Evolutionary conservation across 2,888 invertebrate genomes (phyloP).

Genomic region (Lasioglossum lativentre): DNA sequence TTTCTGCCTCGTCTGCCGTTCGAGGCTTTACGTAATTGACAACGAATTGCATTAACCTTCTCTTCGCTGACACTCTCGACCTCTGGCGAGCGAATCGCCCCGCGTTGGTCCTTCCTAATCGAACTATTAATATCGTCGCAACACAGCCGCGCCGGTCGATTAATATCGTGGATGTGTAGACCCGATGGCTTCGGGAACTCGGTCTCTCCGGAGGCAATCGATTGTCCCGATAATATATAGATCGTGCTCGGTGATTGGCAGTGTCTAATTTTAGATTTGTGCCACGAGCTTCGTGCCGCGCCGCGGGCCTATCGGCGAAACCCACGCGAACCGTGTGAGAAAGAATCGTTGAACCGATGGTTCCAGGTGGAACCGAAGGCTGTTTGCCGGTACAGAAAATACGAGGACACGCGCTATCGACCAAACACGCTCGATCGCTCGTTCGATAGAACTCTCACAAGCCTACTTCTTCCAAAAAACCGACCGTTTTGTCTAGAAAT

Average conservation of each 20-base stretch:
- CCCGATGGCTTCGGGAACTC: slow-evolving; percentile 14
- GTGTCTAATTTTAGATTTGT: slow-evolving; percentile 47
- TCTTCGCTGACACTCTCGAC: not conserved
- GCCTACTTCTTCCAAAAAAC: no score
- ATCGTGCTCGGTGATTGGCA: slow-evolving; percentile 43
- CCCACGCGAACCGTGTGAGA: not conserved
- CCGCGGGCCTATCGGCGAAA: not conserved
- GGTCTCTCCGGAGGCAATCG: slow-evolving; percentile 30
- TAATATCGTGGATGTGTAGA: slow-evolving; percentile 31
- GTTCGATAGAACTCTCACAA: not conserved
- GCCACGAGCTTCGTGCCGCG: not conserved
- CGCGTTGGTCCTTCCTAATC: slow-evolving; percentile 46
- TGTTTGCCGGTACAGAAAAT: not conserved
- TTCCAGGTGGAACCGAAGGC: not conserved
- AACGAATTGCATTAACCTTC: not conserved
- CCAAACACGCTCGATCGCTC: not conserved
- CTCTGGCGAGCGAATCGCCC: slow-evolving; percentile 6
- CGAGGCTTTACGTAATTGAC: not conserved
- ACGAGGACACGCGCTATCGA: not conserved
- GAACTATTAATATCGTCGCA: slow-evolving; percentile 32
- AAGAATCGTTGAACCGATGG: not conserved
- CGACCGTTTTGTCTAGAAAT: no score
- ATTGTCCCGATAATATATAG: slow-evolving; percentile 53
- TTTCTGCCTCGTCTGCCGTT: not conserved
- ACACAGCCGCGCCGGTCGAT: slow-evolving; percentile 14